Base-by-base conservation (phyloP, 2,797 vertebrate genomes). In the Phyllotis vaccarum region DNA sequence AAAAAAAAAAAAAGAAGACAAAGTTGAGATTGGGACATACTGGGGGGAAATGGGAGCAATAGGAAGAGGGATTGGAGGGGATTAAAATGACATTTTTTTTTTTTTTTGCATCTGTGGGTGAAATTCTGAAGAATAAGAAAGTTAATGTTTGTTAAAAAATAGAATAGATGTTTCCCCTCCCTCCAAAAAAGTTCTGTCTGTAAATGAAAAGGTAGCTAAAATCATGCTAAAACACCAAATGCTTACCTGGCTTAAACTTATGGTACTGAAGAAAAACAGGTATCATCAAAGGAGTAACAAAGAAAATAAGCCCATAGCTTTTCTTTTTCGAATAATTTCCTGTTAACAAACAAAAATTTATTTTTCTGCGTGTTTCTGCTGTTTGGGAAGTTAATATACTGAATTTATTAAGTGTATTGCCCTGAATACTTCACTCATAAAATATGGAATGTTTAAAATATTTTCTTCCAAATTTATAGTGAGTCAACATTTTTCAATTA, bases 231-330 rank as follows among this genome's bases (percentile, higher is more conserved):
- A 96, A 54, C 3, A 68, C 96, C 80, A 88, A 97, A 97, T 95
- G 97, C 98, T 98, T 75, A 99, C 98, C 97, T 92, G 97, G 97
- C 92, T 83, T 94, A 97, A 99, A 98, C 7, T 98, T 79, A 29
- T 87, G 68, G 24, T 98, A 98, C 2, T 98, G 98, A 95, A 98
- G 95, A 0, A 96, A 93, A 95, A 98, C 31, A 95, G 98, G 89
- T 91, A 98, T 90, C 79, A 97, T 62, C 81, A 96, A 81, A 96
- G 98, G 98, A 64, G 98, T 40, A 87, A 98, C 96, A 94, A 98
- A 93, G 72, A 98, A 97, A 89, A 98, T 97, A 96, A 98, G 97
- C 49, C 98, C 98, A 91, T 86, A 56, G 80, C 96, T 94, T 97
- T 95, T 98, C 93, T 82, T 85, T 88, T 70, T 13, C 93, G 89